Evolutionary conservation across 2,888 invertebrate species (phyloP).

Genomic region (Digitonthophagus gazella): DNA sequence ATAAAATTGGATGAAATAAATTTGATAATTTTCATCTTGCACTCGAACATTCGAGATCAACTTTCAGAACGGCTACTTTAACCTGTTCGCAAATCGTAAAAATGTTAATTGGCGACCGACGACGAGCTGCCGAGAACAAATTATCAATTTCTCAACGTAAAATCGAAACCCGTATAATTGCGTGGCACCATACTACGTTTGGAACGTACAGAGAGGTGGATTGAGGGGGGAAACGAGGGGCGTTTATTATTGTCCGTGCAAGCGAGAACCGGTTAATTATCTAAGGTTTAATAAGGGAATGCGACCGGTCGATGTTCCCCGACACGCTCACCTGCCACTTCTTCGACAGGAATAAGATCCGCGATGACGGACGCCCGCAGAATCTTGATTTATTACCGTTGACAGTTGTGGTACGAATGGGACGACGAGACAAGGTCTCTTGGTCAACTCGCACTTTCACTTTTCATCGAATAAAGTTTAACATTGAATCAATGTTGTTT

Average conservation of each 20-base stretch:
- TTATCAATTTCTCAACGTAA: not conserved
- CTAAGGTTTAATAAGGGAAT: not conserved
- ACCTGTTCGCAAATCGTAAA: not conserved
- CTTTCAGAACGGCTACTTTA: not conserved
- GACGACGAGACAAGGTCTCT: not conserved
- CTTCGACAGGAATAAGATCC: not conserved
- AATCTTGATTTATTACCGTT: not conserved
- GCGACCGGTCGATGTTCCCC: not conserved
- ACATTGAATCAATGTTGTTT: not conserved
- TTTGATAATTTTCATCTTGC: too few species aligned
- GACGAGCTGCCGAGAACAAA: not conserved
- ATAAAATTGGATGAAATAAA: too few species aligned
- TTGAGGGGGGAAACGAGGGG: not conserved
- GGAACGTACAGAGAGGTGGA: not conserved
- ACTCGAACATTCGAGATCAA: not conserved
- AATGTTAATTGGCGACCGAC: not conserved
- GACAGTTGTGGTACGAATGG: not conserved
- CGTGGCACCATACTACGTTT: not conserved
- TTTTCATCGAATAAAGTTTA: not conserved
- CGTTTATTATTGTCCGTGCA: not conserved
- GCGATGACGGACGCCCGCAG: not conserved
- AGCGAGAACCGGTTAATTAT: not conserved
- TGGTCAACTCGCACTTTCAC: not conserved
- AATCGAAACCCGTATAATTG: not conserved
- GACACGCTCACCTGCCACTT: not conserved